These are phyloP conservation scores for Ivindomyrus marchei DNA, from an alignment of 2,113 vertebrate genomes.

Conservation along the genomic window DNA sequence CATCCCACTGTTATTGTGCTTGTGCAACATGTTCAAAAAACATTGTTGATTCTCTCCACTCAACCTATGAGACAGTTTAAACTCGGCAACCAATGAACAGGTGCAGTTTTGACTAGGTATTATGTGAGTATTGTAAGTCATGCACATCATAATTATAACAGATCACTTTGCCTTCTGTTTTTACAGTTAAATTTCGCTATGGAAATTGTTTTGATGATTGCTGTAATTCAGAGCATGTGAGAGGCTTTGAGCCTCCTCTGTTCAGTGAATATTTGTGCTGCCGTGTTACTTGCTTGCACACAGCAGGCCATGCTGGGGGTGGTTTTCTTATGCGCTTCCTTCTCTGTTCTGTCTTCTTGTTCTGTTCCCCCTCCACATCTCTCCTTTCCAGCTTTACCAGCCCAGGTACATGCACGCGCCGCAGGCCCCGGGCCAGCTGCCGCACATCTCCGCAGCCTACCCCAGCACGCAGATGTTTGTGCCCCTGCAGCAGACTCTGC, in stretches of 20 bases:
- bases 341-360: neutral
- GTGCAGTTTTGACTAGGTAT: neutral
- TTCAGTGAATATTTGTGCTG: neutral
- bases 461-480: conserved; percentile 81
- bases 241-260: neutral
- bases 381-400: conserved; percentile 75
- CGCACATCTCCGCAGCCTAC: conserved; percentile 80
- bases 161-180: neutral
- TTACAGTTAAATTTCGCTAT: neutral
- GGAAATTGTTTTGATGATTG: neutral
- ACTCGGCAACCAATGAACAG: neutral
- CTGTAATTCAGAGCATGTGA: neutral
- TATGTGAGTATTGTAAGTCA: neutral
- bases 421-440: conserved; percentile 69
- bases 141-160: neutral
- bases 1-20: neutral
- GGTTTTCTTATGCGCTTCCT: neutral
- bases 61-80: neutral
- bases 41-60: neutral
- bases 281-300: neutral
- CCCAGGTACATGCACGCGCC: conserved; percentile 84
- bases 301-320: neutral
- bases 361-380: neutral
- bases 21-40: neutral
- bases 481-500: conserved; percentile 76